Base-by-base conservation (phyloP, 2,888 invertebrate species). In the Acleris cristana region DNA sequence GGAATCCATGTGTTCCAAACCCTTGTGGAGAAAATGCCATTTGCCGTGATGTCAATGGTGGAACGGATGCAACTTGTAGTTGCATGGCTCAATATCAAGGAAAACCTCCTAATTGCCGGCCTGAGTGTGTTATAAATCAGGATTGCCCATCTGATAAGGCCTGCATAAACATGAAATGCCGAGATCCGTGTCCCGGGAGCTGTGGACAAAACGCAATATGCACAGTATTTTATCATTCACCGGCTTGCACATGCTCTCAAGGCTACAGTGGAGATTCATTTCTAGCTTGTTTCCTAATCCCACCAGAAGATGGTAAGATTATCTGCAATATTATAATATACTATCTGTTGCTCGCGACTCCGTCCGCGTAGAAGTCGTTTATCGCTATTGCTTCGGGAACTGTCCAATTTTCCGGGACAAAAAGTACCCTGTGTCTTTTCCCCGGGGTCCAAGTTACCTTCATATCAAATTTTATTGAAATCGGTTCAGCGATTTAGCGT, bases 221-320 rank as follows among this genome's bases (percentile, higher is more conserved):
- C 80, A 91, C 86, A 57, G 95, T 96, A 26, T 94, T 95, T 64
- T 95, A 95, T 76, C 96, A 96, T 76, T 94, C 93, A 34, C 96
- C 96, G 10, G 93, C 95, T 1, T 96, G 96, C 77, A 90, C 94
- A 18, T 96, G 96, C 78, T 83, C 91, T 44, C 94, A 94, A 76
- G 96, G 96, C 59, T 96, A 94, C 77, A 95, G 95, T 2, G 97
- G 97, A 53, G 96, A 97, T 90, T 96, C 97, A 16, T 96, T 97
- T 80, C 94, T 93, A 56, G 93, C 93, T 65, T 97, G 96, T 79
- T 57, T 69, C 55, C 83, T 93, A 52, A 87, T 89, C 56, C 89
- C 93, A 78, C 95, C 94, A 54, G 65, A 82, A 26, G 73, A 79
- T 85, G 90, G 92, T 90, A 82, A 73, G 64, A 48, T n/a, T 10